Evolutionary conservation across 2,888 invertebrate species (phyloP).

Genomic region (Caenorhabditis sp.): DNA sequence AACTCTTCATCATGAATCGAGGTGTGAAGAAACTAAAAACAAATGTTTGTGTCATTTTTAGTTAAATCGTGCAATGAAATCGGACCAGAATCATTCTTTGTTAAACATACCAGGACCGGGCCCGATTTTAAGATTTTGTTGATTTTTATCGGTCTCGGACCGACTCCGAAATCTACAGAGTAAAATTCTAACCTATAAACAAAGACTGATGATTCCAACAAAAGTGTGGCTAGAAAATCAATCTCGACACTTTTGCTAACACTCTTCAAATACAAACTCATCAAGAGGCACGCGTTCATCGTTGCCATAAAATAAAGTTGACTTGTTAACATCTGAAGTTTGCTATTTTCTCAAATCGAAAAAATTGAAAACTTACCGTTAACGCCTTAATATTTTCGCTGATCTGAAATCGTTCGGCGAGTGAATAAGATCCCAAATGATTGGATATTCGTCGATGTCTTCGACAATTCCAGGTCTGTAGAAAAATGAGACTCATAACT

Average conservation of each 20-base stretch:
- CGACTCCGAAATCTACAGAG: too few relatives aligned
- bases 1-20: not conserved
- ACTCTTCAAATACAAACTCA: not conserved
- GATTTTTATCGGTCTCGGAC: too few relatives aligned
- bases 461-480: not conserved
- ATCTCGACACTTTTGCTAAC: not conserved
- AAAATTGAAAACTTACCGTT: not conserved
- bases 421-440: not conserved
- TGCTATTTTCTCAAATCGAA: too few relatives aligned
- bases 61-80: too few relatives aligned
- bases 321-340: not conserved
- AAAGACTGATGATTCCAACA: not conserved
- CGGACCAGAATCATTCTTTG: too few relatives aligned
- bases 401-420: not conserved
- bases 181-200: too few relatives aligned
- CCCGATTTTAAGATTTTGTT: too few relatives aligned
- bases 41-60: too few relatives aligned
- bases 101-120: too few relatives aligned
- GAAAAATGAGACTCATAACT: not conserved
- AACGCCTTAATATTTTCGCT: not conserved
- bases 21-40: too few relatives aligned
- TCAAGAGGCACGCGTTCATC: not conserved
- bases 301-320: not conserved
- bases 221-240: not conserved
- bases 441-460: not conserved